Percentiles rank a stretch among this genome's conserved stretches.
Evolutionary conservation across 1,140 invertebrate species (phyloP).

Genomic region (Argopecten irradians): DNA sequence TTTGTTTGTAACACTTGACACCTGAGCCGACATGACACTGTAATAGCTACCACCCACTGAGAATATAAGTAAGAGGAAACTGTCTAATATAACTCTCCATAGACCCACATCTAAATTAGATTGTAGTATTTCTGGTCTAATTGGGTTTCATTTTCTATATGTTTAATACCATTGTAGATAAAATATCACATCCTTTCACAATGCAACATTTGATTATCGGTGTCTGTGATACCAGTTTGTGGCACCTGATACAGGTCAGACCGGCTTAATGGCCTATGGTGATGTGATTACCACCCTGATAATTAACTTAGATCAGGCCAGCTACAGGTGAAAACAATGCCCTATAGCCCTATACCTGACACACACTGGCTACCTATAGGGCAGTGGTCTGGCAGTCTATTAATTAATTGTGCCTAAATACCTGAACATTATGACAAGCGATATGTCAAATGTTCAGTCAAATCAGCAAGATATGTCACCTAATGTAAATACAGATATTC

Average conservation of each 20-base stretch:
- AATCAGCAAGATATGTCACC: not conserved
- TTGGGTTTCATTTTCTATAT: constrained; percentile 17
- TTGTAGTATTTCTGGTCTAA: not conserved
- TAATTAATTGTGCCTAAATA: not conserved
- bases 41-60: not conserved
- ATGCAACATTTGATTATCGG: not conserved
- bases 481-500: too few relatives aligned
- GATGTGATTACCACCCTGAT: not conserved
- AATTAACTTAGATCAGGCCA: constrained; percentile 1
- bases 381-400: not conserved
- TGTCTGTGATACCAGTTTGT: not conserved
- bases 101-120: not conserved
- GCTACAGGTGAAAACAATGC: constrained; percentile 8
- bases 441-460: not conserved
- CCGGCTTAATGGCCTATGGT: not conserved
- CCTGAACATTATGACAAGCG: not conserved
- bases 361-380: not conserved
- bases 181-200: not conserved
- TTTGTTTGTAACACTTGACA: not conserved
- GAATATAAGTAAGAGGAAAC: not conserved
- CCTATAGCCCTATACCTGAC: not conserved
- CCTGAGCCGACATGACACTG: too few relatives aligned
- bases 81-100: not conserved
- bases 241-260: not conserved
- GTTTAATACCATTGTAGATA: not conserved